A percentile compares a stretch with the other conserved stretches of the same genome.
Conservation (phyloP, 2,888 invertebrate species). For the Drosophila subquinaria region DNA sequence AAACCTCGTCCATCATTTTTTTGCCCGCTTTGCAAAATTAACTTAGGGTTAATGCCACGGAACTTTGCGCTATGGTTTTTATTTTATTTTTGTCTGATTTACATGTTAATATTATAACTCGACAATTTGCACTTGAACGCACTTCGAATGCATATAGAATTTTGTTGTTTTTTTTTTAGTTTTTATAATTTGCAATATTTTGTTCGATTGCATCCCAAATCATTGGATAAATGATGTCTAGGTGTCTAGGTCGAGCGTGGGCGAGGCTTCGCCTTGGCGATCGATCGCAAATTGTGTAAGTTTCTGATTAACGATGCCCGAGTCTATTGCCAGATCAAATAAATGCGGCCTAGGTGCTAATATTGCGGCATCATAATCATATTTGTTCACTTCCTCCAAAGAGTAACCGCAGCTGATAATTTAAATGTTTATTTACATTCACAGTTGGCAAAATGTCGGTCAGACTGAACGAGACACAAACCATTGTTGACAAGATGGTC, state of each 20-base stretch:
- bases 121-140: conserved; percentile 34
- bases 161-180: conserved; percentile 1
- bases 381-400: conserved; percentile 11
- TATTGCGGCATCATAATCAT: conserved; percentile 30
- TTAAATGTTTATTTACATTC: conserved; percentile 24
- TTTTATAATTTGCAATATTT: conserved; percentile 10
- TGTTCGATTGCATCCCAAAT: conserved; percentile 9
- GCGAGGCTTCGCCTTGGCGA: conserved; percentile 65
- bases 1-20: conserved; percentile 16
- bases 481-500: conserved; percentile 85
- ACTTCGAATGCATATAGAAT: conserved; percentile 9
- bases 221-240: conserved; percentile 9
- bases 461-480: conserved; percentile 83
- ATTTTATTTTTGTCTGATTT: conserved; percentile 38
- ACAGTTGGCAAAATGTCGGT: conserved; percentile 78
- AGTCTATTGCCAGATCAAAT: conserved; percentile 42
- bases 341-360: conserved; percentile 54
- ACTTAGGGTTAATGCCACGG: conserved; percentile 58
- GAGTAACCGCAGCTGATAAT: conserved; percentile 8
- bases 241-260: conserved; percentile 28
- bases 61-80: conserved; percentile 20
- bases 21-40: conserved; percentile 43
- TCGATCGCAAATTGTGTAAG: conserved; percentile 49
- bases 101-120: conserved; percentile 45
- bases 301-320: conserved; percentile 53